Evolutionary conservation across 2,113 vertebrate species (phyloP).

Genomic region (Psilopsiagon aurifrons): DNA sequence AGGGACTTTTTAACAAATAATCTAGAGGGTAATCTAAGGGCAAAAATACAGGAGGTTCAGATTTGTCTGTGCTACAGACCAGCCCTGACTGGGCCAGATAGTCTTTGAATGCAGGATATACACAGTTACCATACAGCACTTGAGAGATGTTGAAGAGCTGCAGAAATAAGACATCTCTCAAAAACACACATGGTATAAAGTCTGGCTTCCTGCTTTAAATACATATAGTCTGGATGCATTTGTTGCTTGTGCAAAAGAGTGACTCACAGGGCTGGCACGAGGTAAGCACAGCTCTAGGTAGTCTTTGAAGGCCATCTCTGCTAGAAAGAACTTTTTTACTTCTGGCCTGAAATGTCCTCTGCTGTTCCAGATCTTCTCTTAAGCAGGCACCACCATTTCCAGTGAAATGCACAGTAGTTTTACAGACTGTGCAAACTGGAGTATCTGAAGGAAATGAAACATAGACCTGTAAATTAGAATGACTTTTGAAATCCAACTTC

Average conservation of each 20-base stretch:
- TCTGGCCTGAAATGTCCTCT: background rate
- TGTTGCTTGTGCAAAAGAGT: background rate
- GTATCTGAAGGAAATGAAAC: background rate
- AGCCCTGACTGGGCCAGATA: background rate
- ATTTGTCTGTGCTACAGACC: background rate
- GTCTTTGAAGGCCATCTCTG: background rate
- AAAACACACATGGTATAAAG: background rate
- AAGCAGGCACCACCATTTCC: background rate
- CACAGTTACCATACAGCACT: background rate
- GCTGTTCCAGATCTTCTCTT: background rate
- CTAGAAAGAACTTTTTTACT: background rate
- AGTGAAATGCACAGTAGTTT: background rate
- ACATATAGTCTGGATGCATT: background rate
- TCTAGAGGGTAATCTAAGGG: conserved; percentile 2
- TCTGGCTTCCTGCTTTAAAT: background rate
- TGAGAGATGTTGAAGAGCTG: background rate
- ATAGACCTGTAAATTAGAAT: background rate
- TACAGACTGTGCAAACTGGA: background rate
- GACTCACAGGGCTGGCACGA: background rate
- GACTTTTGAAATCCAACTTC: background rate
- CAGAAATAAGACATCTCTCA: background rate
- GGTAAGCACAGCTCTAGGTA: background rate
- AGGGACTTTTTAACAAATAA: background rate
- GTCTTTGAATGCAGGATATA: background rate
- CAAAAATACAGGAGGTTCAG: background rate